A percentile compares a stretch with the other conserved stretches of the same genome.
Evolutionary conservation across 2,888 invertebrate genomes (phyloP).

Genomic region (Oithona nana): DNA sequence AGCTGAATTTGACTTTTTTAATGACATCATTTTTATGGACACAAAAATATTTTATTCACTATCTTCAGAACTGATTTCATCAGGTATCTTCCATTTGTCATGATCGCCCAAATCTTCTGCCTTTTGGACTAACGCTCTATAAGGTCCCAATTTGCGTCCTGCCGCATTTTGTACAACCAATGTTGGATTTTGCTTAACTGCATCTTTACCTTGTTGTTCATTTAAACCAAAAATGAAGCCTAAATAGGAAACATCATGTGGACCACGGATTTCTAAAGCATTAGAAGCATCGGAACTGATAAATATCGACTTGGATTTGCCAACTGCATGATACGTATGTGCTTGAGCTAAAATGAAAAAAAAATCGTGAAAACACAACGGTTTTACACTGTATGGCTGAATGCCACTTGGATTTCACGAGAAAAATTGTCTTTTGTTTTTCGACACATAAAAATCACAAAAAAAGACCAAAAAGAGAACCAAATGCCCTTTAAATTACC

Average conservation of each 20-base stretch:
- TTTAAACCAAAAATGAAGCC: constrained; percentile 13
- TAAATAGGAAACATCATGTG: constrained; percentile 12
- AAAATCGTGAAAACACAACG: too few species aligned
- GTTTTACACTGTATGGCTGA: too few species aligned
- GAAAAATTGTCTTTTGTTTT: too few species aligned
- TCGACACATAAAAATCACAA: too few species aligned
- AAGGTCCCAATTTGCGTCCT: constrained; percentile 9
- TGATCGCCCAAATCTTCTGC: neutral
- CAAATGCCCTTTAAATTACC: too few species aligned
- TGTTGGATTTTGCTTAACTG: neutral
- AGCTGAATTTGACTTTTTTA: too few species aligned
- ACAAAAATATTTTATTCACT: too few species aligned
- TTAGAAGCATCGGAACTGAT: neutral
- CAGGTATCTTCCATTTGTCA: neutral
- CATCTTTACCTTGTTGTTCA: constrained; percentile 13
- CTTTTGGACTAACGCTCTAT: neutral
- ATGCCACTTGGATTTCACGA: too few species aligned
- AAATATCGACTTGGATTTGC: constrained; percentile 13
- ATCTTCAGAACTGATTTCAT: neutral
- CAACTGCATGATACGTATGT: neutral
- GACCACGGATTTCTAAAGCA: constrained; percentile 12
- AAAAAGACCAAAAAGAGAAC: too few species aligned
- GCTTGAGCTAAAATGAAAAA: too few species aligned
- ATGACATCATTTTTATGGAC: too few species aligned
- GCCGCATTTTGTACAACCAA: neutral